Evolutionary conservation across 2,113 vertebrate genomes (phyloP).

Genomic region (Phaetusa simplex): DNA sequence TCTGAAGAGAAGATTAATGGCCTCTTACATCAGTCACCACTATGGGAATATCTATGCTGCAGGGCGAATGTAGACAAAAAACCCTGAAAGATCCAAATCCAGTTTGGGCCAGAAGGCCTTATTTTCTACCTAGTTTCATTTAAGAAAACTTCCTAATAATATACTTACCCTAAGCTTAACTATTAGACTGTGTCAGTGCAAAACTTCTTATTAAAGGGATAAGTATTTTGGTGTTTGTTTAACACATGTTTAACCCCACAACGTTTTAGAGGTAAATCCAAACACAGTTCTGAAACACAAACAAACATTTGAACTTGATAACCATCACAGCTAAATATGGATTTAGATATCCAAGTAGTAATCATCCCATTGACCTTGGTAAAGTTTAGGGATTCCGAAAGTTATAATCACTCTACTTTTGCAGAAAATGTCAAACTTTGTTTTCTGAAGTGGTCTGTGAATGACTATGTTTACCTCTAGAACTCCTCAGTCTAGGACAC

Average conservation of each 20-base stretch:
- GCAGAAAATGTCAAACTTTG: neutral
- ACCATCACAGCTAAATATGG: neutral
- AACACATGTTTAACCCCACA: neutral
- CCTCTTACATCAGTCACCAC: neutral
- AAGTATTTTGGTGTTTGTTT: neutral
- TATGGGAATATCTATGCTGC: neutral
- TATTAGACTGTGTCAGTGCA: neutral
- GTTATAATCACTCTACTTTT: neutral
- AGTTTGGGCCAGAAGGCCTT: neutral
- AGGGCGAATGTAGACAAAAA: neutral
- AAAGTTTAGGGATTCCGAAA: neutral
- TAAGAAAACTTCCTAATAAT: neutral
- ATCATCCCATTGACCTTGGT: neutral
- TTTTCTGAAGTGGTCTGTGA: neutral
- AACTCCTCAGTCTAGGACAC: neutral
- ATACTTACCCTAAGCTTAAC: neutral
- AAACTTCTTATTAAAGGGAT: neutral
- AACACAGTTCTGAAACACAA: neutral
- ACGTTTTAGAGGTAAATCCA: neutral
- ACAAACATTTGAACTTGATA: neutral
- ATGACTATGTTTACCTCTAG: neutral
- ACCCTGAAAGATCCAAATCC: neutral
- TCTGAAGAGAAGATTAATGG: neutral
- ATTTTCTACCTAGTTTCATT: neutral
- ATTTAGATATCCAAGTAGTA: neutral